Evolutionary conservation across 2,888 invertebrate species (phyloP).

Genomic region (Agrochola lota): DNA sequence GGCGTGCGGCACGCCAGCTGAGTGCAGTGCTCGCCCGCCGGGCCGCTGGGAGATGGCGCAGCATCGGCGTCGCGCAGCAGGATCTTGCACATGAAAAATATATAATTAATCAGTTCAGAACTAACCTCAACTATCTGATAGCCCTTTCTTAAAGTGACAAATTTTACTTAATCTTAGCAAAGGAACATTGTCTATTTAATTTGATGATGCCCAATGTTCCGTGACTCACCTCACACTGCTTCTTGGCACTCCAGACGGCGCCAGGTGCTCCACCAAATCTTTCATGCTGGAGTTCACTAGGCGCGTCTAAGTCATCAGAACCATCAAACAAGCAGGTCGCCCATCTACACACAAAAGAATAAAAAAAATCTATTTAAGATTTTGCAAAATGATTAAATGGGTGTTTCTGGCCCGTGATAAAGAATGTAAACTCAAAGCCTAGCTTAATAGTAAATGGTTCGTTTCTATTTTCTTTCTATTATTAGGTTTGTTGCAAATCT

Average conservation of each 20-base stretch:
- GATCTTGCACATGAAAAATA: constrained; percentile 70
- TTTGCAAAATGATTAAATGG: neutral
- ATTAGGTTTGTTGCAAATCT: constrained; percentile 9
- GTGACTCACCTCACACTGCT: constrained; percentile 92
- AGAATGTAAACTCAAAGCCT: neutral
- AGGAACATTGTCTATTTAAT: neutral
- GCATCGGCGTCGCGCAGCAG: constrained; percentile 93
- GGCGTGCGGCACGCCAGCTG: constrained; percentile 94
- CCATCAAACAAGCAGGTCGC: constrained; percentile 92
- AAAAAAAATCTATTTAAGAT: constrained; percentile 1
- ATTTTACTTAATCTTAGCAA: neutral
- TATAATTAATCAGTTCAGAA: constrained; percentile 13
- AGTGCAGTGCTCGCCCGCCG: constrained; percentile 88
- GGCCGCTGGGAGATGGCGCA: constrained; percentile 86
- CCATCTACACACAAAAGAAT: constrained; percentile 82
- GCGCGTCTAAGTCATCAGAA: constrained; percentile 83
- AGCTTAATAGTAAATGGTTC: neutral
- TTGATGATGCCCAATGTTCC: constrained; percentile 1
- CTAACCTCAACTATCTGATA: neutral
- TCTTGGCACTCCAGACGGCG: constrained; percentile 93
- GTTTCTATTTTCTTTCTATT: neutral
- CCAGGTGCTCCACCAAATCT: constrained; percentile 92
- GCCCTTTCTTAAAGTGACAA: neutral
- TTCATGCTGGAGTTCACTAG: constrained; percentile 91
- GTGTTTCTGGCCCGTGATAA: neutral